Conservation (phyloP, 2,797 vertebrate genomes). For the Enteromius argenteus region DNA sequence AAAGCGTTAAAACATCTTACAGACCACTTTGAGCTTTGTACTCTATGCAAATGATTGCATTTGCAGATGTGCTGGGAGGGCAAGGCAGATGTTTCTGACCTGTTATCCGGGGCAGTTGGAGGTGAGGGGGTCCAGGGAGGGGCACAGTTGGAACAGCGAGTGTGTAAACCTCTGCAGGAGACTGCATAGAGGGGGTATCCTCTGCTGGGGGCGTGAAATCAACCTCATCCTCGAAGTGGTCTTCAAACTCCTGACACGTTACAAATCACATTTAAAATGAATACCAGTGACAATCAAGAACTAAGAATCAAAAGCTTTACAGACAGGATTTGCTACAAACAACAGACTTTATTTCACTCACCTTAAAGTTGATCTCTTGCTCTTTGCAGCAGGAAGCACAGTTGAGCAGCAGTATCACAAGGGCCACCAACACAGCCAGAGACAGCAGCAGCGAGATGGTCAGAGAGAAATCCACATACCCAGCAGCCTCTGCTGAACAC, state of each 20-base stretch:
- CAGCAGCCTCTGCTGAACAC: slow-evolving; percentile 72
- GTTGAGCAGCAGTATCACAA: slow-evolving; percentile 87
- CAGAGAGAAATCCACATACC: slow-evolving; percentile 72
- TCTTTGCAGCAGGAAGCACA: slow-evolving; percentile 97
- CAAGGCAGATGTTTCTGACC: slow-evolving; percentile 62
- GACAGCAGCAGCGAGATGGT: slow-evolving; percentile 83
- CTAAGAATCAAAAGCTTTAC: background rate
- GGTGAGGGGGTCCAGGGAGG: slow-evolving; percentile 88
- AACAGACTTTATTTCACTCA: slow-evolving; percentile 69
- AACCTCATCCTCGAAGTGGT: slow-evolving; percentile 97
- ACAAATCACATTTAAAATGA: background rate
- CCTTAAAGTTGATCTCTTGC: slow-evolving; percentile 96
- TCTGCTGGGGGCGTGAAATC: slow-evolving; percentile 98
- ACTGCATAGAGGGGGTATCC: slow-evolving; percentile 95
- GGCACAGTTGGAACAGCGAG: slow-evolving; percentile 89
- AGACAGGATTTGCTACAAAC: background rate
- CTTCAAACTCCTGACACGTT: slow-evolving; percentile 90
- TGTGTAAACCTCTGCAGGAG: slow-evolving; percentile 96
- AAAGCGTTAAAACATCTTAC: background rate
- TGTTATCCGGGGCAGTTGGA: slow-evolving; percentile 80
- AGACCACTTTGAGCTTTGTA: background rate
- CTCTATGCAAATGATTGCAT: background rate
- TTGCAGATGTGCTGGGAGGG: background rate
- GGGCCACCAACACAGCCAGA: slow-evolving; percentile 79
- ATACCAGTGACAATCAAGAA: background rate